These are phyloP conservation scores for Mellivora capensis DNA, from an alignment of 2,113 vertebrate genomes.

Conservation along the genomic window DNA sequence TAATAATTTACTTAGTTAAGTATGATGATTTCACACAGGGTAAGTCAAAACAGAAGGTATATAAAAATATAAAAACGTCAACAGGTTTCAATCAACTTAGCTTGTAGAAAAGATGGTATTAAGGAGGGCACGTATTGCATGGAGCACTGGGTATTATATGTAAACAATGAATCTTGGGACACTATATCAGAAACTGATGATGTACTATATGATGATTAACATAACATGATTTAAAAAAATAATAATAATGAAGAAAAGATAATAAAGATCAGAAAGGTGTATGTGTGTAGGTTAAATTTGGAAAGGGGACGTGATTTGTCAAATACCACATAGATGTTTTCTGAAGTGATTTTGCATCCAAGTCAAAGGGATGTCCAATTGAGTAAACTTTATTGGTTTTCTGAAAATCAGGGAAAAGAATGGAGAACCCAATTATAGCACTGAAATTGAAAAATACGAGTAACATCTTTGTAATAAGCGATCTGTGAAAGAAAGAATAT, in stretches of 20 bases:
- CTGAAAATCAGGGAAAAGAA: not conserved
- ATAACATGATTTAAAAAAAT: too few species aligned
- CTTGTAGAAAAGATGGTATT: not conserved
- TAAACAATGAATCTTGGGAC: too few species aligned
- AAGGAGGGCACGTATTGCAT: too few species aligned
- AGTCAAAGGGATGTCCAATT: not conserved
- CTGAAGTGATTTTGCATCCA: not conserved
- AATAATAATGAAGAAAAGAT: not conserved
- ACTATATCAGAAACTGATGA: too few species aligned
- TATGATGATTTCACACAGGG: not conserved
- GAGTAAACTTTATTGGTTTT: slow-evolving; percentile 1
- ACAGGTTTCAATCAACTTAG: not conserved
- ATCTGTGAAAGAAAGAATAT: not conserved
- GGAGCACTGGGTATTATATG: too few species aligned
- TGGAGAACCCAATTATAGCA: not conserved
- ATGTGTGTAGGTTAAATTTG: not conserved
- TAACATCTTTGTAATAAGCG: not conserved
- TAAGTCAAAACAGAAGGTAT: not conserved
- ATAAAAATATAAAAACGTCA: not conserved
- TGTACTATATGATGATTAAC: too few species aligned
- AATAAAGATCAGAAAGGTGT: not conserved
- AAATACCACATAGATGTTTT: not conserved
- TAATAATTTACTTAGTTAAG: not conserved
- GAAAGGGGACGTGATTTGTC: not conserved
- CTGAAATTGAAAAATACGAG: not conserved